Conservation (phyloP, 1,140 invertebrate species). For the Pygmarrhopalites habei region DNA sequence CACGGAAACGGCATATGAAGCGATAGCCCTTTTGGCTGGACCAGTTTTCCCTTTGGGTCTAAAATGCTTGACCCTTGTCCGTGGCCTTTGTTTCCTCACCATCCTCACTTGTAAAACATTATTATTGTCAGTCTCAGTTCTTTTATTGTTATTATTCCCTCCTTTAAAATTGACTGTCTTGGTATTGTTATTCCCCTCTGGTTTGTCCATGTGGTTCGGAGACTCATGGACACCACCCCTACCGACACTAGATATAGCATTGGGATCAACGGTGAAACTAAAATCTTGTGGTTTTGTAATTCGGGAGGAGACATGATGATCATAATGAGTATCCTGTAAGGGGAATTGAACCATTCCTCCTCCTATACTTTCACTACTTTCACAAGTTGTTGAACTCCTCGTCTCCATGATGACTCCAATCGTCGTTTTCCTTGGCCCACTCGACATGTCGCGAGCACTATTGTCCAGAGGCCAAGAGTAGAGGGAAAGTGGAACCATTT, state of each 20-base stretch:
- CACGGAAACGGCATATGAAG: constrained; percentile 40
- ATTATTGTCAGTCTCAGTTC: neutral
- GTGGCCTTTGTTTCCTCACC: constrained; percentile 14
- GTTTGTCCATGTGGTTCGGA: neutral
- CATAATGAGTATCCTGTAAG: constrained; percentile 4
- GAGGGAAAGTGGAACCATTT: constrained; percentile 4
- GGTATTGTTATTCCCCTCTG: neutral
- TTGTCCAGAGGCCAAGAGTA: constrained; percentile 8
- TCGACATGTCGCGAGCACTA: too few species aligned
- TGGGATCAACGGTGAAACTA: neutral
- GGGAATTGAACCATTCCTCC: neutral
- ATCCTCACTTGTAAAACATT: constrained; percentile 1
- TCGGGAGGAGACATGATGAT: neutral
- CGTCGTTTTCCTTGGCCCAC: neutral
- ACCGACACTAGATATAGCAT: neutral
- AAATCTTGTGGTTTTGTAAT: neutral
- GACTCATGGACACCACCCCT: neutral
- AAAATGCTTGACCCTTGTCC: constrained; percentile 28
- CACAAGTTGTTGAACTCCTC: constrained; percentile 1
- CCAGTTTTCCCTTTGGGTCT: constrained; percentile 21
- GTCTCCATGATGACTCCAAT: constrained; percentile 2
- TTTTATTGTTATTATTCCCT: too few species aligned
- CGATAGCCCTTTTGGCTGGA: constrained; percentile 38
- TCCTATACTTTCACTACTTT: constrained; percentile 1
- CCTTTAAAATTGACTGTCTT: neutral